phyloP scores from a whole-genome alignment of 2,113 vertebrate genomes.

The Corvus cornix region DNA sequence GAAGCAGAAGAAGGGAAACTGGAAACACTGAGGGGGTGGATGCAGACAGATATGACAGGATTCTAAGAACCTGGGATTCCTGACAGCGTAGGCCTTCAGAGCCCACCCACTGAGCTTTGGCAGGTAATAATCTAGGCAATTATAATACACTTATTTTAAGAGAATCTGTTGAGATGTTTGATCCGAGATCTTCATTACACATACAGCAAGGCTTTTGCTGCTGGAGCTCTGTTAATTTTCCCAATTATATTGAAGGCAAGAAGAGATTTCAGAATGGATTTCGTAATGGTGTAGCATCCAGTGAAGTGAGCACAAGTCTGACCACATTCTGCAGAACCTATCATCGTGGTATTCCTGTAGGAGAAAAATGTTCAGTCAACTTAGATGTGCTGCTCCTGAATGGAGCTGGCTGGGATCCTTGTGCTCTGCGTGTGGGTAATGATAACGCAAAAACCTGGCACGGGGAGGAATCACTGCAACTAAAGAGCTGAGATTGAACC shows the following conservation, averaged over 20 bases:
- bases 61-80: slow-evolving; percentile 59
- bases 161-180: slow-evolving; percentile 32
- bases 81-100: slow-evolving; percentile 38
- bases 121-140: slow-evolving; percentile 64
- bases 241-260: neutral
- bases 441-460: neutral
- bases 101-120: slow-evolving; percentile 62
- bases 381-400: neutral
- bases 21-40: slow-evolving; percentile 58
- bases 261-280: slow-evolving; percentile 9
- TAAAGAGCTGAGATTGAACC: neutral
- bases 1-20: slow-evolving; percentile 45
- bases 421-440: neutral
- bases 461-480: neutral
- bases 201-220: neutral
- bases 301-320: neutral
- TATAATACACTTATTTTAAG: slow-evolving; percentile 36
- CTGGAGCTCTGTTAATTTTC: neutral
- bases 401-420: neutral
- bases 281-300: neutral
- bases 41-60: slow-evolving; percentile 59
- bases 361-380: neutral
- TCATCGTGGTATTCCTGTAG: neutral
- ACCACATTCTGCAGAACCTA: neutral
- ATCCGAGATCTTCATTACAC: slow-evolving; percentile 26